Evolutionary conservation across 2,797 vertebrate genomes (phyloP).

Genomic region (Spinus olivaceus): DNA sequence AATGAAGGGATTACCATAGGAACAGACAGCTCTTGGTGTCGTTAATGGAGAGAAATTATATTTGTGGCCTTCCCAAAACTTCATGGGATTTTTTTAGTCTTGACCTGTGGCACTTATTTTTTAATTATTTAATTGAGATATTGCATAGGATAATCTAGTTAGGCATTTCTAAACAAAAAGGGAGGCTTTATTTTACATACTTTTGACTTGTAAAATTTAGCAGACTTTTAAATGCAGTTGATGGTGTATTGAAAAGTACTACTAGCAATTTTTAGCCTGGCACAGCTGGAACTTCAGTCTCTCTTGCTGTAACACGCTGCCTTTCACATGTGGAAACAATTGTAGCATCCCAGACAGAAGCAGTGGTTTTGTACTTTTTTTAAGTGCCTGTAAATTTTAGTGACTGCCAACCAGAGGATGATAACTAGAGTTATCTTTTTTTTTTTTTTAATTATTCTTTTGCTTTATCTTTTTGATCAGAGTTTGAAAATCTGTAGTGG

Average conservation of each 20-base stretch:
- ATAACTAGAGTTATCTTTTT: background rate
- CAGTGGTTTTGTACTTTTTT: background rate
- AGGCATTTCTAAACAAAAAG: background rate
- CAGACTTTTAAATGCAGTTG: background rate
- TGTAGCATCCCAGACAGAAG: constrained; percentile 22
- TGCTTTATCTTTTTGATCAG: background rate
- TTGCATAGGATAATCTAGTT: background rate
- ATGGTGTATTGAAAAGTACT: background rate
- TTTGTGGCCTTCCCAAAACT: background rate
- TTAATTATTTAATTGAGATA: background rate
- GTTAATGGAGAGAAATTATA: background rate
- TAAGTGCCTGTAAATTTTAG: constrained; percentile 6
- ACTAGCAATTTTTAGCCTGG: background rate
- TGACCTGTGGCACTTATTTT: background rate
- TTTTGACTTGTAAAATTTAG: background rate
- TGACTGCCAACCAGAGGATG: background rate
- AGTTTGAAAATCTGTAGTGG: background rate
- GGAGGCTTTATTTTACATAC: background rate
- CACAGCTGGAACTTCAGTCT: background rate
- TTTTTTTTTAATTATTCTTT: background rate
- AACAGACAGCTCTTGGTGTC: background rate
- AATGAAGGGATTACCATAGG: background rate
- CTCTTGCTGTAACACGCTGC: background rate
- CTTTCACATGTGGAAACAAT: constrained; percentile 47
- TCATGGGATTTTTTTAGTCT: background rate